Evolutionary conservation across 2,113 vertebrate genomes (phyloP).

Genomic region (Melanerpes formicivorus): DNA sequence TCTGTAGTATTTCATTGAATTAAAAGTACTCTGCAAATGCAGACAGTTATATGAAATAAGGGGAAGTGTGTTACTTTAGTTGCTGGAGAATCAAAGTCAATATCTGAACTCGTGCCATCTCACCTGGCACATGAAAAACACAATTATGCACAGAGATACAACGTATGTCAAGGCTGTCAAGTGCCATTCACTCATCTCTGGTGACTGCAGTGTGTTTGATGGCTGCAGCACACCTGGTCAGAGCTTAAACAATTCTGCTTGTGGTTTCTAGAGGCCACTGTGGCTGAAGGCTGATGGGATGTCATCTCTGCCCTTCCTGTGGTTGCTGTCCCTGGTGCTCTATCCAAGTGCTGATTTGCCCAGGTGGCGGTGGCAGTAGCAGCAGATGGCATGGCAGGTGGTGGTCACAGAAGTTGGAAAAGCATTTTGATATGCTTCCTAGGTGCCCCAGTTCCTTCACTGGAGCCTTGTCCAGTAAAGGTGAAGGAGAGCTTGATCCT

Average conservation of each 20-base stretch:
- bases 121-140: neutral
- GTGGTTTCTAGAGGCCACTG: neutral
- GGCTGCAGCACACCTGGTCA: rapidly evolving
- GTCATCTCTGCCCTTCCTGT: slow-evolving; percentile 11
- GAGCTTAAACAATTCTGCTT: neutral
- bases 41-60: neutral
- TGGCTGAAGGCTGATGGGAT: neutral
- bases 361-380: slow-evolving; percentile 45
- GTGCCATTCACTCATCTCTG: neutral
- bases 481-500: neutral
- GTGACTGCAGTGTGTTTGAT: neutral
- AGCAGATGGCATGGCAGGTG: slow-evolving; percentile 63
- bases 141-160: neutral
- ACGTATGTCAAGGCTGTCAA: neutral
- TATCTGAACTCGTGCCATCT: neutral
- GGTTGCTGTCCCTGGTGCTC: slow-evolving; percentile 10
- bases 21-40: neutral
- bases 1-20: neutral
- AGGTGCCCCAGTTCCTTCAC: slow-evolving; percentile 18
- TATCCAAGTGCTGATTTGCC: neutral
- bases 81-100: neutral
- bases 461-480: neutral
- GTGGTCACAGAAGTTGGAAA: neutral
- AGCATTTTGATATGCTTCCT: neutral
- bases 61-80: neutral